These are phyloP conservation scores for Varanus komodoensis DNA, from an alignment of 2,113 vertebrate genomes.

Conservation along the genomic window DNA sequence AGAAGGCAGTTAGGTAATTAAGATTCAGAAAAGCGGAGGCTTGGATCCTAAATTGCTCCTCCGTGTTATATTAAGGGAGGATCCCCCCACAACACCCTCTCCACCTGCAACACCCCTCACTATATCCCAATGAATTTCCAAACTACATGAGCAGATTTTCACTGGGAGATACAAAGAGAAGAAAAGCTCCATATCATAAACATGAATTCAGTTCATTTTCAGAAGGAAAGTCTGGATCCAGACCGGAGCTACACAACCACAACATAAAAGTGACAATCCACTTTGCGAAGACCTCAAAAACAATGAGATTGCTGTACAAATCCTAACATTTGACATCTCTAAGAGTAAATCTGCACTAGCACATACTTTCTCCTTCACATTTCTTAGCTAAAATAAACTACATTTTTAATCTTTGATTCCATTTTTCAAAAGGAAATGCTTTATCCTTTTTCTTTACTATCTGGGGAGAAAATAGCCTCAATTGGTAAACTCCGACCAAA, in stretches of 20 bases:
- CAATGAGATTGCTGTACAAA: constrained; percentile 11
- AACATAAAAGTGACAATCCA: neutral
- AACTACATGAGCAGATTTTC: neutral
- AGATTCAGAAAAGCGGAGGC: constrained; percentile 7
- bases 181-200: neutral
- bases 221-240: neutral
- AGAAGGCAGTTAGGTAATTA: constrained; percentile 2
- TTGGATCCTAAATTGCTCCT: neutral
- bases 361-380: neutral
- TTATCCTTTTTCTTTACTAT: too few relatives aligned
- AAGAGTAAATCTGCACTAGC: neutral
- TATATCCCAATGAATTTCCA: neutral
- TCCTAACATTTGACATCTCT: neutral
- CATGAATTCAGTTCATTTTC: neutral
- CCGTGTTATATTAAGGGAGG: neutral
- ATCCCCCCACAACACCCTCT: neutral
- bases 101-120: neutral
- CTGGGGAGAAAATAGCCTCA: neutral
- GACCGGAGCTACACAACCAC: neutral
- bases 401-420: neutral
- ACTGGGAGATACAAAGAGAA: neutral
- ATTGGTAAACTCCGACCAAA: neutral
- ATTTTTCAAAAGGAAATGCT: neutral
- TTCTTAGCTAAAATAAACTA: neutral
- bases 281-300: neutral